Conservation (phyloP, 2,797 vertebrate genomes). For the Heteromormyrus szaboi region DNA sequence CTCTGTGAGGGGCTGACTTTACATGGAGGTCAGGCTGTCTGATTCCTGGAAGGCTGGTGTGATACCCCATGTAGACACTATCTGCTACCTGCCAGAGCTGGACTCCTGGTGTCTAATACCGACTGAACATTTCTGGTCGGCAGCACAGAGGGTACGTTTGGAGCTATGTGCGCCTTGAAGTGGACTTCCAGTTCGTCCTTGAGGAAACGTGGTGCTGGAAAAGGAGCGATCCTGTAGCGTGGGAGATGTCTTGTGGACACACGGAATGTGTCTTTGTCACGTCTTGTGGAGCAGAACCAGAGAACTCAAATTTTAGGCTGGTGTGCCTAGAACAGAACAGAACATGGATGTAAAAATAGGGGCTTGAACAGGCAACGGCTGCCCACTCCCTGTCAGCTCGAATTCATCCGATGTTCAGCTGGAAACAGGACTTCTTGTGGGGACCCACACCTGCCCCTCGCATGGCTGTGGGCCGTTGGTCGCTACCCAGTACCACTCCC, state of each 20-base stretch:
- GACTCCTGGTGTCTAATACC: not conserved
- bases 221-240: not conserved
- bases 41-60: not conserved
- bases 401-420: not conserved
- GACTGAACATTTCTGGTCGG: not conserved
- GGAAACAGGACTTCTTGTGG: not conserved
- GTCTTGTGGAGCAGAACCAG: not conserved
- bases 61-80: not conserved
- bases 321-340: not conserved
- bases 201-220: not conserved
- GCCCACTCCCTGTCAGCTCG: not conserved
- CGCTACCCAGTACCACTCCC: not conserved
- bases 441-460: not conserved
- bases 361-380: not conserved
- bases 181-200: not conserved
- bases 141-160: not conserved
- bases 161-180: not conserved
- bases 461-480: not conserved
- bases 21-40: not conserved
- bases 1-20: not conserved
- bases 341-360: not conserved
- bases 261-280: not conserved
- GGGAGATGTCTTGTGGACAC: not conserved
- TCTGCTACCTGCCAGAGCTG: not conserved
- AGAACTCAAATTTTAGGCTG: not conserved